Conservation (phyloP, 2,113 vertebrate species). For the Thamnaconus septentrionalis region DNA sequence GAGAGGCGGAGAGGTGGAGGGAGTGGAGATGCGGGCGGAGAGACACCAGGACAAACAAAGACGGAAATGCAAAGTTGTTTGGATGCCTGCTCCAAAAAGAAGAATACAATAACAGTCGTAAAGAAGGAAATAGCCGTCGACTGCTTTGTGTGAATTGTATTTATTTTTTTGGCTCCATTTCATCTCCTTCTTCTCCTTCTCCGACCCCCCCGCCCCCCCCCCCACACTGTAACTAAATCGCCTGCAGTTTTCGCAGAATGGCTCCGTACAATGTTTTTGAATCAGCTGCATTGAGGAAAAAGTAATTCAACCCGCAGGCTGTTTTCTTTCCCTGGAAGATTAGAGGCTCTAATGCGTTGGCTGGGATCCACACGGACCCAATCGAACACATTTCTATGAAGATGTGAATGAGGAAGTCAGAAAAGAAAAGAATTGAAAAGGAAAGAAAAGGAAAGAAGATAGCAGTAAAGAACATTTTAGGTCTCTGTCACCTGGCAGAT, state of each 20-base stretch:
- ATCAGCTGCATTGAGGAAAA: slow-evolving; percentile 9
- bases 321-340: slow-evolving; percentile 30
- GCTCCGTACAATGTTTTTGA: slow-evolving; percentile 35
- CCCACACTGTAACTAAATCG: neutral
- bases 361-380: too few species aligned
- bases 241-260: slow-evolving; percentile 19
- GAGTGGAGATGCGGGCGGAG: neutral
- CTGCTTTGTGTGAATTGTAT: neutral
- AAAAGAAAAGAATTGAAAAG: too few species aligned
- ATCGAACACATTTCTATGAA: too few species aligned
- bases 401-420: too few species aligned
- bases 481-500: neutral
- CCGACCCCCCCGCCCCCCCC: neutral
- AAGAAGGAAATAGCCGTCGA: neutral
- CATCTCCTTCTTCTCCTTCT: neutral
- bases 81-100: neutral
- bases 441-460: neutral
- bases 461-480: neutral
- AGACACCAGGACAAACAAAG: neutral
- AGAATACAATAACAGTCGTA: neutral
- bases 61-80: neutral
- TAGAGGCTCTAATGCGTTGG: neutral
- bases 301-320: slow-evolving; percentile 31
- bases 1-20: too few species aligned
- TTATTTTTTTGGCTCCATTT: slow-evolving; percentile 10